These are phyloP conservation scores for Crocodylus rhombifer DNA, from an alignment of 2,797 vertebrate genomes.

Conservation along the genomic window DNA sequence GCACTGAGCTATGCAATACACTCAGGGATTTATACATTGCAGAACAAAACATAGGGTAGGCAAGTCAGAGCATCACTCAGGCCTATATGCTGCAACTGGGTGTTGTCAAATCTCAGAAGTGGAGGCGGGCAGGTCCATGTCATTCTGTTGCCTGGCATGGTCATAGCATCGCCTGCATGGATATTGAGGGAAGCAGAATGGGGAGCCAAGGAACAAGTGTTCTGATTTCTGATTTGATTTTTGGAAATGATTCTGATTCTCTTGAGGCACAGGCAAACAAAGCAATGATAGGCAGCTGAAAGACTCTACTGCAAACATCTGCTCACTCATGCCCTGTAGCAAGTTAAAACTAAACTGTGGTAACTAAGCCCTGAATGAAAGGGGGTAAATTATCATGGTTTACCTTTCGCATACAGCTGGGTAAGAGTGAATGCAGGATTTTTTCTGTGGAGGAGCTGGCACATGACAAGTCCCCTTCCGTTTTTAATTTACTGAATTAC, in stretches of 20 bases:
- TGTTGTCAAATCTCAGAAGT: slow-evolving; percentile 24
- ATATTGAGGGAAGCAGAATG: background rate
- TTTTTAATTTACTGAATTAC: background rate
- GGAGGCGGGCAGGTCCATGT: background rate
- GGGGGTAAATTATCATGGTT: no score
- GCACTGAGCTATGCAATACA: background rate
- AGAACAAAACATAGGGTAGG: slow-evolving; percentile 31
- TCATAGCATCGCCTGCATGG: background rate
- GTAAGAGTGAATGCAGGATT: no score
- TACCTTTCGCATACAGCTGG: no score
- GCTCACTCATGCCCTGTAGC: no score
- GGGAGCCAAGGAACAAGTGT: background rate
- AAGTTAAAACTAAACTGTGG: no score
- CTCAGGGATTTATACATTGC: background rate
- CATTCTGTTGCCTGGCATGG: background rate
- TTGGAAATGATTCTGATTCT: background rate
- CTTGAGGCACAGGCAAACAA: no score
- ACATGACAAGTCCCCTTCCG: no score
- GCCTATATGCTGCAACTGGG: background rate
- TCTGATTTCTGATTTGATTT: no score
- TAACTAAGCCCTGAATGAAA: no score
- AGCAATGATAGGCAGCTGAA: no score
- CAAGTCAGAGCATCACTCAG: slow-evolving; percentile 46
- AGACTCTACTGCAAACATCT: no score
- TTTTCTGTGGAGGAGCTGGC: no score